phyloP scores from a whole-genome alignment of 2,113 vertebrate genomes.

The Jaculus jaculus region DNA sequence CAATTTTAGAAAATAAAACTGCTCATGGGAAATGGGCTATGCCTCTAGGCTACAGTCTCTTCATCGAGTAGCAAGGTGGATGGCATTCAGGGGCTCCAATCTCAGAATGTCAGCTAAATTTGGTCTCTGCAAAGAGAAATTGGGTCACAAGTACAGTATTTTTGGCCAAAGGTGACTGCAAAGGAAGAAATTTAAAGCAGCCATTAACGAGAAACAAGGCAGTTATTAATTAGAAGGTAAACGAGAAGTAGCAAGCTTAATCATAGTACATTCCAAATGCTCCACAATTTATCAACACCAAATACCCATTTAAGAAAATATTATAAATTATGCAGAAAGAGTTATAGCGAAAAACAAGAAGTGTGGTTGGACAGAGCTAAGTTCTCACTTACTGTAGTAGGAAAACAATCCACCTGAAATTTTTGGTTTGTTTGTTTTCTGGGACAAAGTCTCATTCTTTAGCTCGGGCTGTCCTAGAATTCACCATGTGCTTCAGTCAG shows the following conservation, averaged over 20 bases:
- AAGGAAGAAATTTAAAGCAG: slow-evolving; percentile 29
- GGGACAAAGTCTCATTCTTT: too few relatives aligned
- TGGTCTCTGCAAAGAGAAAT: slow-evolving; percentile 53
- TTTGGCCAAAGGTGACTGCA: slow-evolving; percentile 37
- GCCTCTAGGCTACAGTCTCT: slow-evolving; percentile 22
- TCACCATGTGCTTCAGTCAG: too few relatives aligned
- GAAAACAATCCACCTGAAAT: neutral
- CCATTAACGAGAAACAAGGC: neutral
- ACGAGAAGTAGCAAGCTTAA: slow-evolving; percentile 28
- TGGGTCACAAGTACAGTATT: slow-evolving; percentile 20
- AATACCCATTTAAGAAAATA: slow-evolving; percentile 16
- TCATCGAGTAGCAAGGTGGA: neutral
- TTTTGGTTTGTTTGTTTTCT: too few relatives aligned
- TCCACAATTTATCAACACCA: neutral
- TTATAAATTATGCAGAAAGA: neutral
- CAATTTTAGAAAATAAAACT: slow-evolving; percentile 9
- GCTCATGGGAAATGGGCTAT: neutral
- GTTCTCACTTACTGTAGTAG: neutral
- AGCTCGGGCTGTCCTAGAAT: too few relatives aligned
- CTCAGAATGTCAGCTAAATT: slow-evolving; percentile 48
- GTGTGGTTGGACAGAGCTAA: neutral
- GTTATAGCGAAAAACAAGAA: neutral
- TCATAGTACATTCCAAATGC: neutral
- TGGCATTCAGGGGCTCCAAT: neutral
- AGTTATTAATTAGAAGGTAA: slow-evolving; percentile 25